Conservation (phyloP, 2,113 vertebrate species). For the Phyllostomus hastatus region DNA sequence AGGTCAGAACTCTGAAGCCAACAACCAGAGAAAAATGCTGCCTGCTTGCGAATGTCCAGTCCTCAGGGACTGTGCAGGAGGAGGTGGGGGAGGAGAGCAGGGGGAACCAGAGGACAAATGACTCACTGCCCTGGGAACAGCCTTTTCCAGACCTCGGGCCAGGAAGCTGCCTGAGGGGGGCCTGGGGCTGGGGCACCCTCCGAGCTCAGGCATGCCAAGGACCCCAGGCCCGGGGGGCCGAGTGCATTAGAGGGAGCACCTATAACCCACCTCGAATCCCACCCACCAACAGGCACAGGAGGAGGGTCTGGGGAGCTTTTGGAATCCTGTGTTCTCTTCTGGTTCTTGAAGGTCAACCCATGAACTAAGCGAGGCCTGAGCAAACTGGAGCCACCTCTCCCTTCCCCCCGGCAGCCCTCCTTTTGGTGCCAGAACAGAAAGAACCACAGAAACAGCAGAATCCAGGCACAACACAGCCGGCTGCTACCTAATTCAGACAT, state of each 20-base stretch:
- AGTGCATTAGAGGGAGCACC: background rate
- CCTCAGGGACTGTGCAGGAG: background rate
- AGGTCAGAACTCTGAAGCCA: constrained; percentile 27
- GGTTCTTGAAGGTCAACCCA: background rate
- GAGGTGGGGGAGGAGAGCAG: background rate
- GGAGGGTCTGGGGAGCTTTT: background rate
- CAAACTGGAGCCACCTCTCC: background rate
- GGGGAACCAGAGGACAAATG: constrained; percentile 47
- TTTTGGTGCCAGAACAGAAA: background rate
- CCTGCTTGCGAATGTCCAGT: background rate
- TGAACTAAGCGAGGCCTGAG: background rate
- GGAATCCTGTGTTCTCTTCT: background rate
- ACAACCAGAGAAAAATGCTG: constrained; percentile 22
- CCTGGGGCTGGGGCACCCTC: background rate
- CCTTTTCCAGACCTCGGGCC: constrained; percentile 61
- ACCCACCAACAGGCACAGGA: fast-evolving
- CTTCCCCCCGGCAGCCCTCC: background rate
- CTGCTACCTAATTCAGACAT: background rate
- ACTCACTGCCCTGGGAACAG: constrained; percentile 54
- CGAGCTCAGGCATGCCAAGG: background rate
- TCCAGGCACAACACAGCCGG: background rate
- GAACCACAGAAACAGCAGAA: background rate
- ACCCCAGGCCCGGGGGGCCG: background rate
- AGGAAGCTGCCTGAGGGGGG: constrained; percentile 44
- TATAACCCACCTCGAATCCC: background rate